Conservation (phyloP, 1,140 invertebrate genomes). For the Drosophila biarmipes region DNA sequence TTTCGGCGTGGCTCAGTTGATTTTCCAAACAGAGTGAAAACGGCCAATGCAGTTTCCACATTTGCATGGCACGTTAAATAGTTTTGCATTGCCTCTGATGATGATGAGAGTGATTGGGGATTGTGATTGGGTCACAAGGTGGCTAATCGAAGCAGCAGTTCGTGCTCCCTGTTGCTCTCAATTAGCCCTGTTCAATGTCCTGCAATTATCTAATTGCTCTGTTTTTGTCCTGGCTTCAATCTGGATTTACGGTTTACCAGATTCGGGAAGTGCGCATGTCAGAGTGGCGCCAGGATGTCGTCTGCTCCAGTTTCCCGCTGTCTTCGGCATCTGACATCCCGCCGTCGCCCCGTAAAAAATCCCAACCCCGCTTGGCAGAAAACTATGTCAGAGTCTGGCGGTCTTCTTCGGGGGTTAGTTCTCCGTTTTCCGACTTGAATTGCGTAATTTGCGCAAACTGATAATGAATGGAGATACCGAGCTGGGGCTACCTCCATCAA, state of each 20-base stretch:
- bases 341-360: background rate
- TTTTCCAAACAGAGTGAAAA: constrained; percentile 32
- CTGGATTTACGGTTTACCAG: constrained; percentile 50
- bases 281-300: constrained; percentile 73
- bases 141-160: constrained; percentile 13
- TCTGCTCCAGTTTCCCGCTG: constrained; percentile 73
- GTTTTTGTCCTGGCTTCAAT: constrained; percentile 40
- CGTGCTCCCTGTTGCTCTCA: constrained; percentile 22
- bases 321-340: constrained; percentile 31
- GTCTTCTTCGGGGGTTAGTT: constrained; percentile 26
- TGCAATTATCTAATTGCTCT: constrained; percentile 72
- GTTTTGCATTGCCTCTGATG: constrained; percentile 14
- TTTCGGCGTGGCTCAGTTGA: constrained; percentile 9
- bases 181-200: constrained; percentile 38
- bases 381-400: constrained; percentile 68
- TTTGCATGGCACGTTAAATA: constrained; percentile 2
- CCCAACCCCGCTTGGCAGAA: constrained; percentile 8
- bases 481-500: constrained; percentile 18
- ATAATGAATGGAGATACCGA: constrained; percentile 54
- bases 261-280: constrained; percentile 65
- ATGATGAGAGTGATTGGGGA: background rate
- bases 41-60: constrained; percentile 13
- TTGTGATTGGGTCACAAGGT: constrained; percentile 25
- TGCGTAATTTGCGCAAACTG: constrained; percentile 70
- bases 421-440: constrained; percentile 44